Percentiles rank a stretch among this genome's conserved stretches.
These are phyloP conservation scores for Grapholita molesta DNA, from an alignment of 1,140 invertebrate genomes.

Conservation along the genomic window DNA sequence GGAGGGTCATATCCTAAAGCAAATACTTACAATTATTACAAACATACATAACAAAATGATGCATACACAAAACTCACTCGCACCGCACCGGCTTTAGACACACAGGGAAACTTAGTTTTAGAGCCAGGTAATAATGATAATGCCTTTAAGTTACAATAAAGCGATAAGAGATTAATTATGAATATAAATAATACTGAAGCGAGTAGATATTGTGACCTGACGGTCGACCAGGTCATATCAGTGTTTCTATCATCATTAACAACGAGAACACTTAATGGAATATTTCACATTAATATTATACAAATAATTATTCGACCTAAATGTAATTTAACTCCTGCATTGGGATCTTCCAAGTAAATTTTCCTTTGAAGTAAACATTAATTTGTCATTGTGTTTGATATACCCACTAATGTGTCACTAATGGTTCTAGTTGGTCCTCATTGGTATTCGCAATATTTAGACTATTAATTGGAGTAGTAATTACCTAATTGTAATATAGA, in stretches of 20 bases:
- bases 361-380: background rate
- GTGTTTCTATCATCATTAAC: background rate
- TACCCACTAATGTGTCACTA: background rate
- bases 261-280: conserved; percentile 6
- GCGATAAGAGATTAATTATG: too few species aligned
- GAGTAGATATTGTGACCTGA: background rate
- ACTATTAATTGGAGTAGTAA: background rate
- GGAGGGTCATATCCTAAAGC: too few species aligned
- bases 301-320: background rate
- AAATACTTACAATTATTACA: too few species aligned
- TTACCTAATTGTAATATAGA: background rate
- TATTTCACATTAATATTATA: background rate
- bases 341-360: background rate
- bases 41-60: too few species aligned
- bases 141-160: too few species aligned
- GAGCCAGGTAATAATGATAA: too few species aligned
- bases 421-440: background rate
- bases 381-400: background rate
- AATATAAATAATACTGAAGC: background rate
- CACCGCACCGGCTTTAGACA: too few species aligned
- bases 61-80: too few species aligned
- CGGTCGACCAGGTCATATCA: background rate
- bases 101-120: too few species aligned
- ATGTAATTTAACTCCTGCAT: background rate
- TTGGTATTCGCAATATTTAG: background rate